These are phyloP conservation scores for Ranitomeya imitator DNA, from an alignment of 2,113 vertebrate genomes.

Conservation along the genomic window DNA sequence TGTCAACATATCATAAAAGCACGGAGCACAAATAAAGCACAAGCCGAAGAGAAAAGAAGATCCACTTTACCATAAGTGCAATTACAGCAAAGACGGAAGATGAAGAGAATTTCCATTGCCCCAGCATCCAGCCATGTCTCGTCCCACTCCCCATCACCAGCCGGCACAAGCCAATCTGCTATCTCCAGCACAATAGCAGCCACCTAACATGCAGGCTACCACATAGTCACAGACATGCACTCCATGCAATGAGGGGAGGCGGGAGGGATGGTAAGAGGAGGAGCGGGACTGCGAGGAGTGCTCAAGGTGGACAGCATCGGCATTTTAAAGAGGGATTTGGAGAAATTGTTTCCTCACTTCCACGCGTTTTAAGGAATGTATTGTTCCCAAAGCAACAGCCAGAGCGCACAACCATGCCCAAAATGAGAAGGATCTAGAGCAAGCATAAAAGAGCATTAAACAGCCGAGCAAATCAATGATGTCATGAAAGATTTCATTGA, in stretches of 20 bases:
- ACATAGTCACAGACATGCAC: conserved; percentile 68
- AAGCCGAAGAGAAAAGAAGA: neutral
- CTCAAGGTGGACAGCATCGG: conserved; percentile 62
- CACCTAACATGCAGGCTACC: conserved; percentile 60
- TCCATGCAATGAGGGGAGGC: conserved; percentile 62
- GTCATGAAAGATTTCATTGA: neutral
- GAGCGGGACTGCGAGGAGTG: conserved; percentile 54
- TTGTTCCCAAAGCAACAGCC: conserved; percentile 34
- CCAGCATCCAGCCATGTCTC: conserved; percentile 68
- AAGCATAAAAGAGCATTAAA: neutral
- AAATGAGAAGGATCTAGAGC: neutral
- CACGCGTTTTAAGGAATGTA: conserved; percentile 9
- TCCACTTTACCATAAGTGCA: conserved; percentile 91
- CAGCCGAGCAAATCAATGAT: neutral
- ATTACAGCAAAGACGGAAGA: conserved; percentile 94
- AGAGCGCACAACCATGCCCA: neutral
- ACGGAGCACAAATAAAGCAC: neutral
- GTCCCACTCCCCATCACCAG: conserved; percentile 63
- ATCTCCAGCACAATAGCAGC: conserved; percentile 57
- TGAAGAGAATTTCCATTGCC: conserved; percentile 90
- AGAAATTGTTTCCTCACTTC: neutral
- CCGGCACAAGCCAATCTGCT: conserved; percentile 48
- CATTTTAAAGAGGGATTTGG: conserved; percentile 64
- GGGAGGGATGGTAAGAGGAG: conserved; percentile 51
- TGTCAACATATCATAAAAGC: neutral